Percentiles rank a stretch among this genome's conserved stretches.
Conservation (phyloP, 2,797 vertebrate genomes). For the Enteromius afrohamiltoni region DNA sequence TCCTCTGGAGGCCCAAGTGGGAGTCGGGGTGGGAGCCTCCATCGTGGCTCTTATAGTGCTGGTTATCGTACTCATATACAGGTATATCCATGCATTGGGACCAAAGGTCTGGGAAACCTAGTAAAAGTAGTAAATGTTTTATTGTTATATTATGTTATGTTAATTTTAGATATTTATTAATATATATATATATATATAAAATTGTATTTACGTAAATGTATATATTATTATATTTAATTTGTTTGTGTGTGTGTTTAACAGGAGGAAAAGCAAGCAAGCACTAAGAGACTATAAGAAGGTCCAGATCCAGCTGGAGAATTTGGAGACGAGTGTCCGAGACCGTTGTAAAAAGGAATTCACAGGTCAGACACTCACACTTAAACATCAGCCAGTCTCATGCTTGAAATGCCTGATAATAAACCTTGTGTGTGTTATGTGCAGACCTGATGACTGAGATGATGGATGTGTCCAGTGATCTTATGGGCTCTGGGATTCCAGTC, state of each 20-base stretch:
- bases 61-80: conserved; percentile 95
- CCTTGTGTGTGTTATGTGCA: conserved; percentile 61
- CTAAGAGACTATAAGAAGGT: conserved; percentile 97
- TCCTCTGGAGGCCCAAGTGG: conserved; percentile 92
- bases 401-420: neutral
- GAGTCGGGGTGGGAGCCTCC: conserved; percentile 90
- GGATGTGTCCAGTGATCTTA: conserved; percentile 95
- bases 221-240: neutral
- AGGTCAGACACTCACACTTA: conserved; percentile 71
- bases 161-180: neutral
- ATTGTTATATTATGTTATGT: too few species aligned
- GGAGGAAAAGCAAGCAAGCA: conserved; percentile 98
- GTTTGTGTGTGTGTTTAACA: conserved; percentile 65
- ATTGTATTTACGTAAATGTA: too few species aligned
- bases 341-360: conserved; percentile 98
- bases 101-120: neutral
- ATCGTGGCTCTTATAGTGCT: conserved; percentile 92
- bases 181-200: too few species aligned
- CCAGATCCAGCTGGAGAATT: conserved; percentile 96
- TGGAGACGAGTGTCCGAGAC: conserved; percentile 96
- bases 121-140: neutral
- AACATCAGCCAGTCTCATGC: conserved; percentile 5
- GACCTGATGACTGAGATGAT: conserved; percentile 99
- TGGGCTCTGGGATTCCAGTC: conserved; percentile 95
- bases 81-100: conserved; percentile 70